Evolutionary conservation across 2,113 vertebrate genomes (phyloP).

Genomic region (Hylia prasina): DNA sequence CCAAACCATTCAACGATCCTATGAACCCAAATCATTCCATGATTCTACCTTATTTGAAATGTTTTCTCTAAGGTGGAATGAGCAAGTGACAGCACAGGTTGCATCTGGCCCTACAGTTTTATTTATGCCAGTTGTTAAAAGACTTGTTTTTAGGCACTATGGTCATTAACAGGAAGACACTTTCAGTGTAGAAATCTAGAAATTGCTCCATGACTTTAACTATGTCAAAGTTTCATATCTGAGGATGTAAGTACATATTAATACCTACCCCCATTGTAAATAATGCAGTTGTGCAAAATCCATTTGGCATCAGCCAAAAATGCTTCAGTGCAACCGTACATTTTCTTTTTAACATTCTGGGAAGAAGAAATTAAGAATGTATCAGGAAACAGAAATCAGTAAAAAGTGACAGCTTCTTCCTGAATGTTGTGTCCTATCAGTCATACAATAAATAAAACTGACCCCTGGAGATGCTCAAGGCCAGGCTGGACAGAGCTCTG

Average conservation of each 20-base stretch:
- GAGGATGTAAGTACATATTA: not conserved
- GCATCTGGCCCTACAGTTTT: not conserved
- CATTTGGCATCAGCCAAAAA: constrained; percentile 98
- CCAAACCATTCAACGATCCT: not conserved
- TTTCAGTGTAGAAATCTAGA: not conserved
- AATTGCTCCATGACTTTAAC: not conserved
- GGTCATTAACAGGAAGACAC: not conserved
- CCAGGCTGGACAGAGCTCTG: not conserved
- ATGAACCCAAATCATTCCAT: not conserved
- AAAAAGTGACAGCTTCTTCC: not conserved
- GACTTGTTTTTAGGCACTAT: not conserved
- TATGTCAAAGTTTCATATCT: not conserved
- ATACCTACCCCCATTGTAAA: constrained; percentile 93
- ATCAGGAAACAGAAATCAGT: not conserved
- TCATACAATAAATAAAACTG: not conserved
- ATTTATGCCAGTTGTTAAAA: not conserved
- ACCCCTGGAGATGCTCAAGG: not conserved
- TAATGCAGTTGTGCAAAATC: constrained; percentile 99
- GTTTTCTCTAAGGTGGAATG: not conserved
- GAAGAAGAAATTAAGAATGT: not conserved
- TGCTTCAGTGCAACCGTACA: constrained; percentile 98
- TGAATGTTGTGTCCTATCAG: not conserved
- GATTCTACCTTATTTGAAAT: not conserved
- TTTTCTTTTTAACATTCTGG: constrained; percentile 98
- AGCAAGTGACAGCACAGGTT: not conserved